Base-by-base conservation (phyloP, 1,140 invertebrate species). In the Pentalonia nigronervosa region DNA sequence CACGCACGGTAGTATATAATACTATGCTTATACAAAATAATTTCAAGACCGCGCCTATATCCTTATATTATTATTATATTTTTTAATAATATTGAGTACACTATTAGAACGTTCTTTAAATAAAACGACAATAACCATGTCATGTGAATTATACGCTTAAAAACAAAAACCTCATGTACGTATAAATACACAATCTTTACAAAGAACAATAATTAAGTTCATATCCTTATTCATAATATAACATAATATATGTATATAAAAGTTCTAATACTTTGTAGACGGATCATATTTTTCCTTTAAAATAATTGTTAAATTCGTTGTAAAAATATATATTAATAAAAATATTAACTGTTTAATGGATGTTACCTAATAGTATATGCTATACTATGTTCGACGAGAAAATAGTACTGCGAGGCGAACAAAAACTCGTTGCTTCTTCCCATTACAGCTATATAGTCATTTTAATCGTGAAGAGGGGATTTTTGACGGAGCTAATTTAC, bases 111-210 rank as follows among this genome's bases (percentile, higher is more conserved):
- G 89, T 90, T 90, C 89, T 90, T 90, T 60, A 67, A 60, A 11
- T 90, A 36, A 67, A 67, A 90, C 89, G 23, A 90, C 89, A n/a
- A 45, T 67, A 45, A 90, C n/a, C 89, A 45, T n/a, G 53, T 67
- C 89, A 67, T 67, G 89, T 60, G 89, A 67, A 90, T 90, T 90
- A 90, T 90, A 67, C 56, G 56, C 56, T 90, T 90, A 90, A 90
- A 90, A 90, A 90, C 53, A 45, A 90, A 90, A 67, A 67, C 30
- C 89, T 60, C 25, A 45, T 48, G 89, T 90, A 90, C 25, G 53
- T 90, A 90, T 90, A 90, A 60, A 56, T 23, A 53, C 41, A 56
- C 23, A 23, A 56, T 56, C 34, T 67, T 60, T 60, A 90, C 53
- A 60, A 41, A 56, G 53, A 60, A 90, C 88, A 41, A 90, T 41